Evolutionary conservation across 2,888 invertebrate species (phyloP).

Genomic region (Pandemis corylana): DNA sequence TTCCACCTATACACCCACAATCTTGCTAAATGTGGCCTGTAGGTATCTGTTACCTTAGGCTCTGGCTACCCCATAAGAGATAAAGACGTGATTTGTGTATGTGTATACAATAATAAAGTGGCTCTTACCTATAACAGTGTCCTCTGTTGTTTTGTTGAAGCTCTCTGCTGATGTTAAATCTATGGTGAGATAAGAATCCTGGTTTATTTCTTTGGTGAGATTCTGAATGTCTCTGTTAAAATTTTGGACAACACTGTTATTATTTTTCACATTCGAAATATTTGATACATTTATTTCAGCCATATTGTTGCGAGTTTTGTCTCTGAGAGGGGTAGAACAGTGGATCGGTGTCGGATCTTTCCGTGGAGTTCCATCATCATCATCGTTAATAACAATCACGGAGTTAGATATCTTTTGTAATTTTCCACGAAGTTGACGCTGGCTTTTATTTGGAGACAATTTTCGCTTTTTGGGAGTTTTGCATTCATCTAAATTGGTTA

Average conservation of each 20-base stretch:
- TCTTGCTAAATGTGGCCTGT: too few species aligned
- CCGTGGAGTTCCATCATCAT: conserved; percentile 52
- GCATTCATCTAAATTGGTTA: conserved; percentile 46
- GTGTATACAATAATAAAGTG: neutral
- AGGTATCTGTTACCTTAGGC: too few species aligned
- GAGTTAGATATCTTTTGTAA: conserved; percentile 25
- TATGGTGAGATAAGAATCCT: conserved; percentile 68
- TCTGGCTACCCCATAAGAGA: too few species aligned
- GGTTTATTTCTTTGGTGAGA: conserved; percentile 64
- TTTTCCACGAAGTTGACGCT: conserved; percentile 27
- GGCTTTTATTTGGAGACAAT: conserved; percentile 22
- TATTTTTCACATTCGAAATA: conserved; percentile 40
- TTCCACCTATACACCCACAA: too few species aligned
- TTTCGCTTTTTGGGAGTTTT: conserved; percentile 31
- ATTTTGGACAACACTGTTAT: conserved; percentile 46
- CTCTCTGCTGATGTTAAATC: conserved; percentile 63
- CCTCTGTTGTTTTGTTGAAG: neutral
- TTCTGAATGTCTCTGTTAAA: conserved; percentile 53
- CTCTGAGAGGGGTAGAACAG: conserved; percentile 64
- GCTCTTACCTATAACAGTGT: conserved; percentile 18
- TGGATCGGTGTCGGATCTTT: conserved; percentile 50
- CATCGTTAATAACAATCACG: conserved; percentile 55
- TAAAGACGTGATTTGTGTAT: too few species aligned
- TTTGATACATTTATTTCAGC: conserved; percentile 38
- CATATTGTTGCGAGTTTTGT: conserved; percentile 40